phyloP scores from a whole-genome alignment of 2,113 vertebrate genomes.

The Muscicapa adusta region DNA sequence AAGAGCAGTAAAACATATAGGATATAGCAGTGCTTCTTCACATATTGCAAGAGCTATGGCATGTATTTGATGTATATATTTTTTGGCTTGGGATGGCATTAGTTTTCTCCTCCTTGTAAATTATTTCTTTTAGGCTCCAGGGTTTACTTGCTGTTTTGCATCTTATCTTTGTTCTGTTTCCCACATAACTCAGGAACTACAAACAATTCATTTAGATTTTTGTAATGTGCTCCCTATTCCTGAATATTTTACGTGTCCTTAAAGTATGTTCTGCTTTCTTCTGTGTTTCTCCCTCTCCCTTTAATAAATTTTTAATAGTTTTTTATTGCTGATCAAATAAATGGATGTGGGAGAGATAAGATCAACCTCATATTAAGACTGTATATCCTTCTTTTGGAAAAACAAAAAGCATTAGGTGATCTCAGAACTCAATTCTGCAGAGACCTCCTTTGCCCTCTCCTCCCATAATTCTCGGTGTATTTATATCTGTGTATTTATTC shows the following conservation, averaged over 20 bases:
- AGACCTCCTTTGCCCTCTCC: background rate
- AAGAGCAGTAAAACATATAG: background rate
- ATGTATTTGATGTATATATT: background rate
- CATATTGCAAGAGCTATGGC: background rate
- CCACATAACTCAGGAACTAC: background rate
- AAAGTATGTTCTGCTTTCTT: background rate
- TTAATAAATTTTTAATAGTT: background rate
- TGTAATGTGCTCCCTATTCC: background rate
- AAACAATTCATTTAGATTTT: background rate
- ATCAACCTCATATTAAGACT: background rate
- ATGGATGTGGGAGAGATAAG: background rate
- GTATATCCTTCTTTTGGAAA: background rate
- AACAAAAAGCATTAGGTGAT: background rate
- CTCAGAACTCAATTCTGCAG: background rate
- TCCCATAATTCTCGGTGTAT: background rate
- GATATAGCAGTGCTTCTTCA: background rate
- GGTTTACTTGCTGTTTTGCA: background rate
- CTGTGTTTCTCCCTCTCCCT: accelerated
- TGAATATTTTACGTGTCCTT: background rate
- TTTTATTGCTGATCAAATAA: background rate
- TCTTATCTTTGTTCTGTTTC: constrained; percentile 3
- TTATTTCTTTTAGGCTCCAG: background rate
- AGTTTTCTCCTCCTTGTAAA: background rate
- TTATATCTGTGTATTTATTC: background rate
- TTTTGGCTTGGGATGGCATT: background rate